phyloP scores from a whole-genome alignment of 2,888 invertebrate species.

The Zhuqinia jingwanae region DNA sequence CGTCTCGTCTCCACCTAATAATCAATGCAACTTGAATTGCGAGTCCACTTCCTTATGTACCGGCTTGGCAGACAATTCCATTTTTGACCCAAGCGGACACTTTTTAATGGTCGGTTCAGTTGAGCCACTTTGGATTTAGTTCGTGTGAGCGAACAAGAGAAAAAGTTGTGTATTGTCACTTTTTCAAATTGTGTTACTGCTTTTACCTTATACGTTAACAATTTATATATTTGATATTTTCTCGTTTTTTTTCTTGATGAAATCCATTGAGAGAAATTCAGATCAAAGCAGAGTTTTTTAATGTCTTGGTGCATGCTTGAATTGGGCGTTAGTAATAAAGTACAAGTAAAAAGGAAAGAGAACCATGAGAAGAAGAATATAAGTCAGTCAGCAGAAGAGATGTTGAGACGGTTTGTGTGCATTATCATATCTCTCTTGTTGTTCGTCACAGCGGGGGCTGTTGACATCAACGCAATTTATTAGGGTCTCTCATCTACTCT shows the following conservation, averaged over 20 bases:
- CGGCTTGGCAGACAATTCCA: conserved; percentile 24
- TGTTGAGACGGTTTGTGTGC: conserved; percentile 28
- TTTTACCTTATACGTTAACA: conserved; percentile 18
- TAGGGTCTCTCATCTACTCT: conserved; percentile 75
- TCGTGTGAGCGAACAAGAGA: conserved; percentile 36
- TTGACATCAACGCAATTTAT: conserved; percentile 78
- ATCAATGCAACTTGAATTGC: not conserved
- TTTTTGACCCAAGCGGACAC: conserved; percentile 37
- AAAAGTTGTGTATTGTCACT: conserved; percentile 14
- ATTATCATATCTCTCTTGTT: conserved; percentile 49
- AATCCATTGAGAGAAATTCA: conserved; percentile 64
- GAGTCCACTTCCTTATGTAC: not conserved
- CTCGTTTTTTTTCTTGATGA: not conserved
- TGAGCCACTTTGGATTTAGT: not conserved
- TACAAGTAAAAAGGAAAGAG: conserved; percentile 26
- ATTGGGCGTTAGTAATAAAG: conserved; percentile 68
- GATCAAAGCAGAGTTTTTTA: conserved; percentile 55
- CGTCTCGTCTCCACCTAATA: not conserved
- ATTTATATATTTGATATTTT: not conserved
- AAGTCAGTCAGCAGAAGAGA: not conserved
- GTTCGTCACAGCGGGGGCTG: conserved; percentile 77
- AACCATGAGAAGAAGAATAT: conserved; percentile 12
- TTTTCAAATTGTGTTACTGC: not conserved
- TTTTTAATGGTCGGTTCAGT: not conserved
- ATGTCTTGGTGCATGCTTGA: conserved; percentile 50